phyloP scores from a whole-genome alignment of 2,888 invertebrate species.

The Furcula furcula region DNA sequence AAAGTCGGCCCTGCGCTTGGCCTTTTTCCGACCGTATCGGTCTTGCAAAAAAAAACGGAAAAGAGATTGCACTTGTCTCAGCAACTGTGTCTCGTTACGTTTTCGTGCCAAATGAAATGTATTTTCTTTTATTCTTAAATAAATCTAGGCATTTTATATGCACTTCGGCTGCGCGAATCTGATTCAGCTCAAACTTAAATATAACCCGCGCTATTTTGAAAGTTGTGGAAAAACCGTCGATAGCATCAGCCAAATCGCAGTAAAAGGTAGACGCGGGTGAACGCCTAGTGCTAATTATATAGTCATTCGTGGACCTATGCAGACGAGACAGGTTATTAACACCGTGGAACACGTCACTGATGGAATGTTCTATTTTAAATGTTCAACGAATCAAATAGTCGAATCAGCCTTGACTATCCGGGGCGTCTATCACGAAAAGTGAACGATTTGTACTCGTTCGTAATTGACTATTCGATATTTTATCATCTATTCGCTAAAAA shows the following conservation, averaged over 20 bases:
- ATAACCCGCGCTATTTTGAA: slow-evolving; percentile 26
- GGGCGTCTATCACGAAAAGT: neutral
- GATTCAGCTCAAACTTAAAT: slow-evolving; percentile 24
- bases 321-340: slow-evolving; percentile 43
- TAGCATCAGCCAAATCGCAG: slow-evolving; percentile 20
- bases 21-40: too few relatives aligned
- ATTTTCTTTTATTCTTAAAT: too few relatives aligned
- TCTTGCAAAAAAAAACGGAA: too few relatives aligned
- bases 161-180: too few relatives aligned
- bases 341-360: slow-evolving; percentile 20
- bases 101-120: too few relatives aligned
- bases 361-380: slow-evolving; percentile 31
- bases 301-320: slow-evolving; percentile 33
- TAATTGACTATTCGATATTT: neutral
- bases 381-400: slow-evolving; percentile 4
- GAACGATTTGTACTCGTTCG: neutral
- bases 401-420: slow-evolving; percentile 2
- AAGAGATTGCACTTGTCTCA: too few relatives aligned
- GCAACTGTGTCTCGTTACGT: too few relatives aligned
- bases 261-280: slow-evolving; percentile 27
- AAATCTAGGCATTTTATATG: too few relatives aligned
- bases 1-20: too few relatives aligned
- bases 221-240: slow-evolving; percentile 20
- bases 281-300: slow-evolving; percentile 47
- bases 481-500: neutral